Conservation (phyloP, 2,113 vertebrate species). For the Stercorarius parasiticus region DNA sequence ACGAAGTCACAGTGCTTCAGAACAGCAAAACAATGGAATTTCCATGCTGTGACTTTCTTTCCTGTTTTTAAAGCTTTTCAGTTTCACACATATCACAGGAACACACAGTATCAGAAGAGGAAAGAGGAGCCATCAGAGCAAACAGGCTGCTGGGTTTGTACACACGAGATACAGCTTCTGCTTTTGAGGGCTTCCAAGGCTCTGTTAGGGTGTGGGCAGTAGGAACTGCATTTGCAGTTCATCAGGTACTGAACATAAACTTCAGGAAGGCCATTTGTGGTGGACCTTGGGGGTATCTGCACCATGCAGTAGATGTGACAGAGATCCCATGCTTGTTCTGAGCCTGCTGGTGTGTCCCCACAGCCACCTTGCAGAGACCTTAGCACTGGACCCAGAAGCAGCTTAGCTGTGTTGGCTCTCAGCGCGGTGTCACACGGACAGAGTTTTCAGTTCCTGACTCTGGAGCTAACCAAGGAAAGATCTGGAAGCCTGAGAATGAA, state of each 20-base stretch:
- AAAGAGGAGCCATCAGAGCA: not conserved
- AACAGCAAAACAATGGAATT: not conserved
- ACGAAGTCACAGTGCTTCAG: not conserved
- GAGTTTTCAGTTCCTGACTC: not conserved
- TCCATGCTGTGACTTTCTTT: not conserved
- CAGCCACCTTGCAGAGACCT: not conserved
- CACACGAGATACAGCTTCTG: not conserved
- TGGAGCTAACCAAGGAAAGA: not conserved
- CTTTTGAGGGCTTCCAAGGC: not conserved
- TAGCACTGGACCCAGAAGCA: not conserved
- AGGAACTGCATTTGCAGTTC: not conserved
- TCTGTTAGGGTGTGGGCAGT: accelerated
- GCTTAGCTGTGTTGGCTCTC: accelerated
- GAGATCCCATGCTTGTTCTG: not conserved
- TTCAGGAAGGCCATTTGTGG: not conserved
- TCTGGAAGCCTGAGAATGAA: not conserved
- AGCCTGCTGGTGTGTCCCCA: not conserved
- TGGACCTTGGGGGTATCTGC: not conserved
- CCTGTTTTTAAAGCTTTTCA: not conserved
- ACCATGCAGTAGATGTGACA: not conserved
- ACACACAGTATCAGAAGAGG: not conserved
- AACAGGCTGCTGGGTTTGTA: not conserved
- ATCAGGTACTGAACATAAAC: accelerated
- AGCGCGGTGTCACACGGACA: accelerated
- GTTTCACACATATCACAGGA: not conserved